Evolutionary conservation across 1,140 invertebrate species (phyloP), one percentile per base, ranked within the genome.

Genomic region (Hypsibius dujardini): DNA sequence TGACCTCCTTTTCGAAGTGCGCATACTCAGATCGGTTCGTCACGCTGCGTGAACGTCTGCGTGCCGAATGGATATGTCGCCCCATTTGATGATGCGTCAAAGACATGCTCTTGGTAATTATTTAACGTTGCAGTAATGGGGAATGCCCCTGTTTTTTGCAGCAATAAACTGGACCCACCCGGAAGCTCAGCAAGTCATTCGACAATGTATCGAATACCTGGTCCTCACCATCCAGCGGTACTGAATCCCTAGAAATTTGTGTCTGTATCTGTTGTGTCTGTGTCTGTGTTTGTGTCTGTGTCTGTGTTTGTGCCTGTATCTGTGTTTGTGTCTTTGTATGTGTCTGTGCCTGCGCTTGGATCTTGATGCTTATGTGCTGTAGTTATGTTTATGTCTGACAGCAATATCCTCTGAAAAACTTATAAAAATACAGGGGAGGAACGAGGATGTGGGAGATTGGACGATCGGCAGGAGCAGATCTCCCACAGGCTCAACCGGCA

Each of bases 141-240:
- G 28, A 28, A 28, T 28, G 28, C 28, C 28, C 28, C 28, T 28
- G 28, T 28, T 28, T 28, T 67, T 56, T 56, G 50, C 50, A 56
- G 62, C 62, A 3, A 67, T 67, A 3, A 12, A 67, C 62, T 67
- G 62, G 62, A 67, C 62, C 12, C 62, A 67, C 62, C 12, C 62
- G 62, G 62, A 67, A 67, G 62, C 62, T 67, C 12, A 67, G 45
- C 62, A 67, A 45, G 62, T 67, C 42, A 67, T 67, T 42, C 62
- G 62, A 7, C 62, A 67, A 45, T 67, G 62, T 42, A 15, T 67
- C 12, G 62, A 67, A 15, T 67, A 67, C 45, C 42, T 67, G 62
- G 62, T 67, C 62, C 3, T 67, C 3, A 67, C 62, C 62, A 67
- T 67, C 45, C 62, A 67, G 45, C 12, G 62, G 62, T 67, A 67